Conservation (phyloP, 2,797 vertebrate genomes). For the Bovichtus variegatus region DNA sequence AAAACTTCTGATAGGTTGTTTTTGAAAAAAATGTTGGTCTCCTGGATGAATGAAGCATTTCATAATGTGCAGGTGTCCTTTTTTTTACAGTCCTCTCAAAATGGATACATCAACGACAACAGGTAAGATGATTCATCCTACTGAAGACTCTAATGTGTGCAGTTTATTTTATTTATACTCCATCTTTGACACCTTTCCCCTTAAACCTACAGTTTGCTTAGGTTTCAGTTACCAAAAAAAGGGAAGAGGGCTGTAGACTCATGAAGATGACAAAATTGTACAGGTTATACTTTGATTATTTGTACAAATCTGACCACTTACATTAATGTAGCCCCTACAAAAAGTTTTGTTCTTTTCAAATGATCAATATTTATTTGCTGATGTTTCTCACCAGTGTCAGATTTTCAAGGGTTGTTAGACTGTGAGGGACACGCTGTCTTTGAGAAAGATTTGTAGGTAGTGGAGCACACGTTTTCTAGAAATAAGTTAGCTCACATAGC, state of each 20-base stretch:
- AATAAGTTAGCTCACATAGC: slow-evolving; percentile 33
- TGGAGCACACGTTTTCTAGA: slow-evolving; percentile 17
- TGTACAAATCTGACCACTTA: neutral
- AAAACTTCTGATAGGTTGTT: neutral
- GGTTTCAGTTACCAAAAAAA: slow-evolving; percentile 8
- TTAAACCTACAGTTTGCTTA: slow-evolving; percentile 15
- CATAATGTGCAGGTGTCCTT: slow-evolving; percentile 87
- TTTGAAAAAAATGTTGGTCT: slow-evolving; percentile 9
- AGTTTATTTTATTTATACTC: neutral
- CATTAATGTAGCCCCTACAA: neutral
- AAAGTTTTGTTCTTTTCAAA: slow-evolving; percentile 9
- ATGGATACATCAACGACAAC: slow-evolving; percentile 97
- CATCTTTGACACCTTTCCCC: neutral
- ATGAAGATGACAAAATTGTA: neutral
- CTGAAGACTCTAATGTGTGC: slow-evolving; percentile 22
- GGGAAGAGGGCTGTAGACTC: neutral
- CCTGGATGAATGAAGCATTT: slow-evolving; percentile 68
- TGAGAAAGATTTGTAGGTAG: slow-evolving; percentile 31
- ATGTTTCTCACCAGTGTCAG: neutral
- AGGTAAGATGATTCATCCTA: slow-evolving; percentile 88
- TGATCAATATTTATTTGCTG: slow-evolving; percentile 18
- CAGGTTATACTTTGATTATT: neutral
- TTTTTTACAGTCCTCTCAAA: slow-evolving; percentile 91
- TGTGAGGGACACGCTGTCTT: slow-evolving; percentile 3
- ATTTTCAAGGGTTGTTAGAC: neutral